A percentile compares a stretch with the other conserved stretches of the same genome.
Evolutionary conservation across 2,113 vertebrate genomes (phyloP).

Genomic region (Probosciger aterrimus): DNA sequence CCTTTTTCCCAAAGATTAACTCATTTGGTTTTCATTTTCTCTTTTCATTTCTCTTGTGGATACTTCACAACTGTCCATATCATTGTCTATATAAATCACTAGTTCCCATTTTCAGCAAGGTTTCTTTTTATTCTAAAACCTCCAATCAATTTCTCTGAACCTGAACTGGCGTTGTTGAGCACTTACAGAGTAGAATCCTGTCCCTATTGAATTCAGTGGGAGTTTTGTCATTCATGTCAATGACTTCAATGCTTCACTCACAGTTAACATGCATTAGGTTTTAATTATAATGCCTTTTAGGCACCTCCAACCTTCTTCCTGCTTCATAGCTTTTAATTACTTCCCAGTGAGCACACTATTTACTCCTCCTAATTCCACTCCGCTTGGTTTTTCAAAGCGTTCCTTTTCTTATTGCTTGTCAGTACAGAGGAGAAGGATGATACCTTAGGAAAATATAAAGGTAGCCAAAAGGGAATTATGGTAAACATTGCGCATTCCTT

Average conservation of each 20-base stretch:
- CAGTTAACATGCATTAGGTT: slow-evolving; percentile 31
- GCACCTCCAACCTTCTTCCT: slow-evolving; percentile 12
- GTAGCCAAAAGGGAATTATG: neutral
- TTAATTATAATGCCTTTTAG: slow-evolving; percentile 53
- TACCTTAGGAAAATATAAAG: neutral
- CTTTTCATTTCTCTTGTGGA: neutral
- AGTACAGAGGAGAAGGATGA: neutral
- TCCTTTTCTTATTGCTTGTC: neutral
- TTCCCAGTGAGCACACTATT: slow-evolving; percentile 1
- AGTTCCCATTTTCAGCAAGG: slow-evolving; percentile 8
- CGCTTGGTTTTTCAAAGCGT: neutral
- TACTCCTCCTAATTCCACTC: slow-evolving; percentile 42
- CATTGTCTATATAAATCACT: neutral
- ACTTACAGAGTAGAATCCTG: neutral
- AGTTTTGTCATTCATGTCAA: slow-evolving; percentile 41
- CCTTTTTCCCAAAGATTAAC: neutral
- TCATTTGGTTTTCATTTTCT: slow-evolving; percentile 3
- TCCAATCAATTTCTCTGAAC: slow-evolving; percentile 35
- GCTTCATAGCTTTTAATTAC: slow-evolving; percentile 49
- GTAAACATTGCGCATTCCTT: neutral
- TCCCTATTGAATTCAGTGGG: neutral
- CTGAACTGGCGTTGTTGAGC: neutral
- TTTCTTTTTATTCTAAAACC: slow-evolving; percentile 32
- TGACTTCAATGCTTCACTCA: slow-evolving; percentile 10
- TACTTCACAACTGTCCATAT: neutral